These are phyloP conservation scores for Pterocles gutturalis DNA, from an alignment of 2,113 vertebrate species.

Conservation along the genomic window DNA sequence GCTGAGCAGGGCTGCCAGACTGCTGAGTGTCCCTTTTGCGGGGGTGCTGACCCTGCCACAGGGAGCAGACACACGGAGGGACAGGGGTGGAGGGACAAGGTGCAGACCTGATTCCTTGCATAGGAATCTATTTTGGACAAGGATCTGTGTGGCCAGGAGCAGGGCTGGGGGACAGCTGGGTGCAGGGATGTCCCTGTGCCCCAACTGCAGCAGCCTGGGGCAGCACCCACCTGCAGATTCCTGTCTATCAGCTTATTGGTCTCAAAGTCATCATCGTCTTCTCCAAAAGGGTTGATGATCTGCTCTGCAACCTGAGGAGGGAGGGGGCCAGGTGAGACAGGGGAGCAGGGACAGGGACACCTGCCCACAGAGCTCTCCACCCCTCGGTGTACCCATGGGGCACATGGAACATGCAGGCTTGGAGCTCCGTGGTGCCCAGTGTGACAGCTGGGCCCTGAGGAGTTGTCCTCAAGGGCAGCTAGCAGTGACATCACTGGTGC, in stretches of 20 bases:
- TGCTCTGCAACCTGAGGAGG: conserved; percentile 85
- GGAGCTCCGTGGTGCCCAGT: neutral
- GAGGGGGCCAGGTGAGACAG: neutral
- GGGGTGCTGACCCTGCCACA: rapidly evolving
- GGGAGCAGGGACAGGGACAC: neutral
- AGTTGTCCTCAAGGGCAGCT: neutral
- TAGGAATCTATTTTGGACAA: neutral
- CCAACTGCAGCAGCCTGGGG: neutral
- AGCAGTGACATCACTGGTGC: neutral
- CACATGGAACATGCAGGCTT: neutral
- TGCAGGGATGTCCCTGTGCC: neutral
- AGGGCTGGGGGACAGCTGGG: neutral
- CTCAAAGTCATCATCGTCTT: conserved; percentile 92
- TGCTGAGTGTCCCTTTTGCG: neutral
- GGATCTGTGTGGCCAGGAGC: neutral
- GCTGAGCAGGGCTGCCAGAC: neutral
- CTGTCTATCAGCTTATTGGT: conserved; percentile 91
- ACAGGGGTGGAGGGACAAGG: neutral
- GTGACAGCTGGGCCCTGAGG: neutral
- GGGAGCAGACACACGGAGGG: neutral
- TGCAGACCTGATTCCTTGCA: neutral
- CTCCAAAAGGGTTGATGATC: conserved; percentile 92
- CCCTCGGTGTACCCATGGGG: neutral
- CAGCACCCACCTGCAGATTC: conserved; percentile 84
- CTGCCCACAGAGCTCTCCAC: neutral